Evolutionary conservation across 2,888 invertebrate species (phyloP), one percentile per base, ranked within the genome.

Genomic region (Aphidoletes aphidimyza): DNA sequence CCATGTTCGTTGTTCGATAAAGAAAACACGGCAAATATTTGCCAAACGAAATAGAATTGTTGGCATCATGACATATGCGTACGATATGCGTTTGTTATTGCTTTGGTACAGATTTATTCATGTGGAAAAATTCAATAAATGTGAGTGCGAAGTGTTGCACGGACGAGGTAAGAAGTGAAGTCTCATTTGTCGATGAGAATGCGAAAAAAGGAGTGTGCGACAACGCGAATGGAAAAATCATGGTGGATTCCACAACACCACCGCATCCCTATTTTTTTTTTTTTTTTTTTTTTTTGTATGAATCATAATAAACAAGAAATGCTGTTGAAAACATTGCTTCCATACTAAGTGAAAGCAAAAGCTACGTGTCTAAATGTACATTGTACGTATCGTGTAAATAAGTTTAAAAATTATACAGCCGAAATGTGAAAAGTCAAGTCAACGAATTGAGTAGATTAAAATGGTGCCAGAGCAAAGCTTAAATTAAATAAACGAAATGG

Each of bases 91-190:
- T 69, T 34, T 69, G 69, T 34, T 69, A 69, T 69, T 69, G 69
- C 69, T 69, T 69, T 30, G n/a, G 69, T 69, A 69, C 69, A 69
- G 69, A 69, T 69, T 69, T 69, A 69, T 69, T 30, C 69, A 69
- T 69, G 30, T 69, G 69, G 69, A 69, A 69, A 69, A 69, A 69
- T 69, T 30, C 69, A 69, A 69, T 69, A 69, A 69, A 69, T 69
- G 26, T 14, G 69, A 34, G 11, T 30, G 69, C 26, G 42, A 14
- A 42, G 42, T n/a, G 17, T 22, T 22, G 22, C 17, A 22, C n/a
- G 22, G 6, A 54, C 14, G 22, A 22, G 22, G 11, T 39, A 5
- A 39, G 22, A 54, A 22, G 22, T n/a, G 54, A 54, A 47, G n/a
- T n/a, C n/a, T n/a, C n/a, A n/a, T n/a, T n/a, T n/a, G n/a, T n/a